Evolutionary conservation across 2,113 vertebrate species (phyloP).

Genomic region (Carassius carassius): DNA sequence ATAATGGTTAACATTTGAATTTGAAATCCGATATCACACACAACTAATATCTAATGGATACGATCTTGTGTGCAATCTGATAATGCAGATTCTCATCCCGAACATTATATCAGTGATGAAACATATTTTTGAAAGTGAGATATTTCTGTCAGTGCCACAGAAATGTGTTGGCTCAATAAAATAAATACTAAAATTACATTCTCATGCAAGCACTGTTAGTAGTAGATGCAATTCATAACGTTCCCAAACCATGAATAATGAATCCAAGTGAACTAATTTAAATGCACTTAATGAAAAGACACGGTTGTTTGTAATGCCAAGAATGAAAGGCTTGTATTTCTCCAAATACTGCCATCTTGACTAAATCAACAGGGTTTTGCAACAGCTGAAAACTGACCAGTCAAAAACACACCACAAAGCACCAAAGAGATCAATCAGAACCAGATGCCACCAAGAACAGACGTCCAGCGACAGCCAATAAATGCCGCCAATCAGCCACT

Average conservation of each 20-base stretch:
- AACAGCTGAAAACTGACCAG: constrained; percentile 56
- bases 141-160: constrained; percentile 1
- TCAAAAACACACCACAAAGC: not conserved
- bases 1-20: constrained; percentile 57
- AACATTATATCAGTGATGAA: constrained; percentile 21
- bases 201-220: not conserved
- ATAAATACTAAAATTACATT: constrained; percentile 5
- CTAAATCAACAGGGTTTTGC: constrained; percentile 38
- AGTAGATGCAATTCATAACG: constrained; percentile 55
- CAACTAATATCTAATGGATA: constrained; percentile 24
- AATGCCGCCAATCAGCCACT: no score
- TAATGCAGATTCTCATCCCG: constrained; percentile 10
- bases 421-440: not conserved
- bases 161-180: constrained; percentile 22
- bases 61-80: not conserved
- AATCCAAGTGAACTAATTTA: constrained; percentile 6
- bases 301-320: not conserved
- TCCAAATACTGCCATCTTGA: not conserved
- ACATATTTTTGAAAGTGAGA: constrained; percentile 16
- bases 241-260: constrained; percentile 36
- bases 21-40: constrained; percentile 45
- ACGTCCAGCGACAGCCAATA: not conserved
- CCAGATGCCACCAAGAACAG: not conserved
- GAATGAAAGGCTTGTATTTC: not conserved
- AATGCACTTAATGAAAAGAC: not conserved